Evolutionary conservation across 2,797 vertebrate species (phyloP).

Genomic region (Pteronotus mesoamericanus): DNA sequence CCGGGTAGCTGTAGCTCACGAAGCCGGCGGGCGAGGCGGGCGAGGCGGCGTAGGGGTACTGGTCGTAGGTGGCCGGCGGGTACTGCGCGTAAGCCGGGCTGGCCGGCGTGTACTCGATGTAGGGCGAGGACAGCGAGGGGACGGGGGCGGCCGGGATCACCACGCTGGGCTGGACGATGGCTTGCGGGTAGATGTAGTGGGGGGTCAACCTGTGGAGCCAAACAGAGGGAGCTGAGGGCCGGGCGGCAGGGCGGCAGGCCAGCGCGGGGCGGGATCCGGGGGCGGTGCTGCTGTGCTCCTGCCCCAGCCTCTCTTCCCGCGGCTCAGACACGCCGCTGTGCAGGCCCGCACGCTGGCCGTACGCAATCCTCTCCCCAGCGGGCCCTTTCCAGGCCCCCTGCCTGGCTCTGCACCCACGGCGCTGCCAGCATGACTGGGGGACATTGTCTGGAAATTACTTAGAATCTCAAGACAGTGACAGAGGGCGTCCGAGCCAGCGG

Average conservation of each 20-base stretch:
- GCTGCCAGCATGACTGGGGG: accelerated
- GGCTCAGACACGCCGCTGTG: accelerated
- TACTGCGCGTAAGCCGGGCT: constrained; percentile 91
- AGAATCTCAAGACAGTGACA: not conserved
- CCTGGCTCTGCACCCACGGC: accelerated
- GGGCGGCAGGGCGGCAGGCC: accelerated
- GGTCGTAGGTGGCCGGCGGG: constrained; percentile 90
- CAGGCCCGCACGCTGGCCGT: not conserved
- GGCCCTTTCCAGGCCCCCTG: not conserved
- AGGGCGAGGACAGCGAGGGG: constrained; percentile 89
- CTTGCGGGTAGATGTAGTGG: constrained; percentile 92
- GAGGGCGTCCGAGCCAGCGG: accelerated
- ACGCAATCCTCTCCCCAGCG: accelerated
- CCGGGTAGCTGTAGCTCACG: constrained; percentile 86
- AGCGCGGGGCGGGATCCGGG: accelerated
- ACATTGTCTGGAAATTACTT: accelerated
- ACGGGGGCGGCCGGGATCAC: constrained; percentile 90
- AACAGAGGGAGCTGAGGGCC: constrained; percentile 35
- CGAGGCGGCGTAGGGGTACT: constrained; percentile 93
- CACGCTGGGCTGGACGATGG: constrained; percentile 92
- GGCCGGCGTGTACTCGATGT: constrained; percentile 89
- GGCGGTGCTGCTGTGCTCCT: accelerated
- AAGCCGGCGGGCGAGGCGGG: constrained; percentile 88
- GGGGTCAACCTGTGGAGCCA: constrained; percentile 88
- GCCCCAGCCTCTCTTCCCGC: accelerated